Evolutionary conservation across 1,140 invertebrate genomes (phyloP).

Genomic region (Drosophila erecta): DNA sequence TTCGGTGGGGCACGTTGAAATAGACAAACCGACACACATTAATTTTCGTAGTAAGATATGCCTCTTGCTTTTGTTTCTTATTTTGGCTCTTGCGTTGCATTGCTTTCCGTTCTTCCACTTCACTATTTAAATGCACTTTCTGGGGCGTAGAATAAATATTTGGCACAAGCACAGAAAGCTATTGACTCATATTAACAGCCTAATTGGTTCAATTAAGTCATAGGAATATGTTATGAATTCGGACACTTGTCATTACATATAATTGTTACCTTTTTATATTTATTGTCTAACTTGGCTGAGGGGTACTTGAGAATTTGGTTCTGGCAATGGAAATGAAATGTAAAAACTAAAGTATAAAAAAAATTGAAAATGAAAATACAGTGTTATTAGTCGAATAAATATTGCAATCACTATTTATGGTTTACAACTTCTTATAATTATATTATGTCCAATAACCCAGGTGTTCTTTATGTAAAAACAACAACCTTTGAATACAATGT

Average conservation of each 20-base stretch:
- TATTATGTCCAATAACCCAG: too few relatives aligned
- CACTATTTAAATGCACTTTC: conserved; percentile 10
- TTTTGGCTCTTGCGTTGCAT: conserved; percentile 57
- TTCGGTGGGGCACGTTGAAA: conserved; percentile 43
- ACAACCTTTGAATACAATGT: too few relatives aligned
- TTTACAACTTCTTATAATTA: too few relatives aligned
- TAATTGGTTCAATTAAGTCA: conserved; percentile 1
- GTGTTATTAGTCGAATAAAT: too few relatives aligned
- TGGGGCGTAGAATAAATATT: background rate
- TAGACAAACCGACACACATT: conserved; percentile 50
- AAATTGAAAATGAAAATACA: too few relatives aligned
- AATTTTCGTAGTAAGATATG: conserved; percentile 60
- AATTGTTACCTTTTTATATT: background rate
- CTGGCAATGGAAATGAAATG: background rate
- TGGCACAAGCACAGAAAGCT: background rate
- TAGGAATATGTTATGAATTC: background rate
- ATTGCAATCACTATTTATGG: too few relatives aligned
- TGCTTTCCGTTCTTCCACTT: conserved; percentile 47
- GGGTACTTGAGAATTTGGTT: too few relatives aligned
- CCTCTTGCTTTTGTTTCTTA: conserved; percentile 51
- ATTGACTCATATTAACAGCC: conserved; percentile 4
- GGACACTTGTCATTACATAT: too few relatives aligned
- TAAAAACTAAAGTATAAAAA: background rate
- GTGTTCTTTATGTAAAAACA: background rate
- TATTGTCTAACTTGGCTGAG: too few relatives aligned